Conservation (phyloP, 2,888 invertebrate genomes). For the Penaeus monodon region DNA sequence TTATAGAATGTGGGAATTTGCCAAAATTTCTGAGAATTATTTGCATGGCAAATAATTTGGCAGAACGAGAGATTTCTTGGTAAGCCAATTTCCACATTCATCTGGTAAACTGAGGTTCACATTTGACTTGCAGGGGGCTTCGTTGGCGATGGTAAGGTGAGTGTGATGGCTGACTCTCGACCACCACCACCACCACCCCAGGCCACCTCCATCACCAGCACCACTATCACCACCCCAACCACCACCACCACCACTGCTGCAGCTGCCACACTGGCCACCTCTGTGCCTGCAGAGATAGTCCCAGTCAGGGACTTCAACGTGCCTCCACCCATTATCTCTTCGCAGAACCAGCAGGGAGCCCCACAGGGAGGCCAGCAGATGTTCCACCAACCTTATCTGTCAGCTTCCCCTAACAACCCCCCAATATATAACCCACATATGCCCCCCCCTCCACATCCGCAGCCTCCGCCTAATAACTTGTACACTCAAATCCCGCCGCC, state of each 20-base stretch:
- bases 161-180: slow-evolving; percentile 30
- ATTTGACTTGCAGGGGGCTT: slow-evolving; percentile 44
- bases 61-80: no score
- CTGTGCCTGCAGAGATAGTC: slow-evolving; percentile 26
- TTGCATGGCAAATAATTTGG: no score
- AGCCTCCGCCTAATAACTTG: slow-evolving; percentile 34
- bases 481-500: slow-evolving; percentile 49
- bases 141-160: slow-evolving; percentile 48
- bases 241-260: slow-evolving; percentile 41
- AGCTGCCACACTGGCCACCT: slow-evolving; percentile 17
- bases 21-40: no score
- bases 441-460: slow-evolving; percentile 49
- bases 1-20: not conserved
- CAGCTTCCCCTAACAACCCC: slow-evolving; percentile 50
- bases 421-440: slow-evolving; percentile 52
- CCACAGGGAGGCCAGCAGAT: slow-evolving; percentile 41
- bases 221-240: slow-evolving; percentile 37
- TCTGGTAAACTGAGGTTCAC: slow-evolving; percentile 6
- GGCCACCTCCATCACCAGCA: slow-evolving; percentile 31
- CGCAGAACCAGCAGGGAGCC: slow-evolving; percentile 33
- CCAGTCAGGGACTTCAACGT: slow-evolving; percentile 24
- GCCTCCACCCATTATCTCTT: slow-evolving; percentile 36
- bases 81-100: slow-evolving; percentile 25
- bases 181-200: slow-evolving; percentile 34
- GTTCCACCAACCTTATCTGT: slow-evolving; percentile 45